These are phyloP conservation scores for Drosophila kanapiae DNA, from an alignment of 1,140 invertebrate species.

Conservation along the genomic window DNA sequence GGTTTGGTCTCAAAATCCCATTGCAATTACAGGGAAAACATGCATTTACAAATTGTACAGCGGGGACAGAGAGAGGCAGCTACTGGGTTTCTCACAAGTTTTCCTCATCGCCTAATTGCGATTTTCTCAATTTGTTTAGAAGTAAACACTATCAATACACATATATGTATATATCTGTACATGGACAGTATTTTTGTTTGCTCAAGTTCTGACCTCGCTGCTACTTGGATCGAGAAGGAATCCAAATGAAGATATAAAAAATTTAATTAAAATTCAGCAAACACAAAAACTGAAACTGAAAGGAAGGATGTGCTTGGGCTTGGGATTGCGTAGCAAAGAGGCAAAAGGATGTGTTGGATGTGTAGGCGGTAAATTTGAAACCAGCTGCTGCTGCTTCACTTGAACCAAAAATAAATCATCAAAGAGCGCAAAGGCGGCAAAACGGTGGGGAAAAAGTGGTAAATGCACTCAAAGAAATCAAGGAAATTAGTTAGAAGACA, in stretches of 20 bases:
- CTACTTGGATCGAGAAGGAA: background rate
- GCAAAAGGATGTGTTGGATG: background rate
- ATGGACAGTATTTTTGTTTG: slow-evolving; percentile 6
- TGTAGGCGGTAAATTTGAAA: slow-evolving; percentile 29
- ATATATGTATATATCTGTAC: background rate
- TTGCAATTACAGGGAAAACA: slow-evolving; percentile 17
- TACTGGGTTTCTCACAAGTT: background rate
- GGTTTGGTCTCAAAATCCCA: slow-evolving; percentile 9
- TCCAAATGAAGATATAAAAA: slow-evolving; percentile 27
- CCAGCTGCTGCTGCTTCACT: slow-evolving; percentile 38
- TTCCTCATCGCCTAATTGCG: slow-evolving; percentile 25
- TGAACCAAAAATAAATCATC: slow-evolving; percentile 53
- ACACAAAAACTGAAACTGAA: slow-evolving; percentile 22
- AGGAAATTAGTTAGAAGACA: background rate
- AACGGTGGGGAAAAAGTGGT: background rate
- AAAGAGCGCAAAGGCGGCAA: slow-evolving; percentile 8
- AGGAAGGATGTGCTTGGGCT: slow-evolving; percentile 10
- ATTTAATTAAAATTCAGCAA: slow-evolving; percentile 49
- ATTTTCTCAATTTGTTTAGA: slow-evolving; percentile 35
- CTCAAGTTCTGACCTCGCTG: slow-evolving; percentile 21
- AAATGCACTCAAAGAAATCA: slow-evolving; percentile 1
- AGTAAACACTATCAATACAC: slow-evolving; percentile 23
- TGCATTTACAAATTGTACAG: slow-evolving; percentile 31
- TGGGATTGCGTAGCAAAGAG: too few relatives aligned
- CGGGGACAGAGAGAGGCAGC: too few relatives aligned